Percentiles rank a stretch among this genome's conserved stretches.
phyloP scores from a whole-genome alignment of 1,140 invertebrate genomes.

The Stegodyphus mimosarum region DNA sequence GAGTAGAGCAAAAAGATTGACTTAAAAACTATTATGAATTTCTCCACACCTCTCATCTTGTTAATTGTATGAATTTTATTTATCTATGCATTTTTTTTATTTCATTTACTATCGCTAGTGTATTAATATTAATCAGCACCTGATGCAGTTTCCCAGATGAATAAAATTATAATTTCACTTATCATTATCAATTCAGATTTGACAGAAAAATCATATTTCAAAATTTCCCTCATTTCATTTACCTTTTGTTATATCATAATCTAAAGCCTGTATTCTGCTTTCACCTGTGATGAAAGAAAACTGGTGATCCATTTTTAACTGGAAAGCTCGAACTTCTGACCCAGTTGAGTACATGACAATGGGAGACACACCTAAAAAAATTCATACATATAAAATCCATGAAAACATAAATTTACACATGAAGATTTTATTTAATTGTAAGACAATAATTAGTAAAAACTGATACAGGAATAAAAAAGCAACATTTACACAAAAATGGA shows the following conservation, averaged over 20 bases:
- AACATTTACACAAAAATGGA: too few relatives aligned
- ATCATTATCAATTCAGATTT: too few relatives aligned
- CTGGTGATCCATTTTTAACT: constrained; percentile 68
- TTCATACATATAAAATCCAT: neutral
- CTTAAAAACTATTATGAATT: too few relatives aligned
- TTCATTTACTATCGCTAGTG: neutral
- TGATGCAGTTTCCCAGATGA: too few relatives aligned
- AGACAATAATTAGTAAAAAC: too few relatives aligned
- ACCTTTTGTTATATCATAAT: constrained; percentile 78
- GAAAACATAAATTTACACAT: too few relatives aligned
- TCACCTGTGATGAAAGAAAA: constrained; percentile 79
- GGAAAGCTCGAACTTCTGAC: constrained; percentile 83
- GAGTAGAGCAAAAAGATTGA: too few relatives aligned
- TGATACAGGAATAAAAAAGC: too few relatives aligned
- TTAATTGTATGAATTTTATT: neutral
- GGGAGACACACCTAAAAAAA: constrained; percentile 41
- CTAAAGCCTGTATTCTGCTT: constrained; percentile 87
- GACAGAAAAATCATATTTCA: too few relatives aligned
- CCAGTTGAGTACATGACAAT: constrained; percentile 75
- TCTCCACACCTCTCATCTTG: too few relatives aligned
- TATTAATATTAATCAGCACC: neutral
- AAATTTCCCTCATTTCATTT: neutral
- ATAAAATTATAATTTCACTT: too few relatives aligned
- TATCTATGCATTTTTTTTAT: constrained; percentile 19
- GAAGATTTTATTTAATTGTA: too few relatives aligned